Evolutionary conservation across 2,797 vertebrate genomes (phyloP).

Genomic region (Hafferia zeledoni): DNA sequence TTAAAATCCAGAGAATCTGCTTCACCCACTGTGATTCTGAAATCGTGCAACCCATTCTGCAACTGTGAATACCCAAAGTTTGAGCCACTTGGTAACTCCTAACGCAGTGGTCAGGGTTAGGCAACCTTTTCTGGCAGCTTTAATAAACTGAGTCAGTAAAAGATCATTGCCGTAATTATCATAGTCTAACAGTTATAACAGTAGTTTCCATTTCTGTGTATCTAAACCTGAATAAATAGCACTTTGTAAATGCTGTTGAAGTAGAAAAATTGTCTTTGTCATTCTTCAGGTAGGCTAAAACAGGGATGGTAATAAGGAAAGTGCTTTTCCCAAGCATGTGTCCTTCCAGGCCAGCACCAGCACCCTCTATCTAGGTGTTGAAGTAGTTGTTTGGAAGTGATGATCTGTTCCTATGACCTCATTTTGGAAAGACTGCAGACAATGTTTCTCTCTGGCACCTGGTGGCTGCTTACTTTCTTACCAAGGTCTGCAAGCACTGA

Average conservation of each 20-base stretch:
- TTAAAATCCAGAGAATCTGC: background rate
- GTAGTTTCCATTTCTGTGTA: background rate
- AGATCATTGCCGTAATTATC: background rate
- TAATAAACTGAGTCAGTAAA: background rate
- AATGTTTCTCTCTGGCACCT: background rate
- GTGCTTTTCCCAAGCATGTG: background rate
- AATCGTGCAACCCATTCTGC: background rate
- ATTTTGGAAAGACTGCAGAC: background rate
- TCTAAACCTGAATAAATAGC: background rate
- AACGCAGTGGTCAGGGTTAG: background rate
- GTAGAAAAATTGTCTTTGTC: background rate
- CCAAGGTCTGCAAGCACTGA: background rate
- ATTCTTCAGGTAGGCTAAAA: background rate
- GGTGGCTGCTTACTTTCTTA: background rate
- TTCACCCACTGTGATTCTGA: background rate
- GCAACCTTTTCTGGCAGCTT: background rate
- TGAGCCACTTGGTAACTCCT: background rate
- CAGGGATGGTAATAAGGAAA: background rate
- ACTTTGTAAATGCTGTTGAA: background rate
- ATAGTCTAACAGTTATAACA: background rate
- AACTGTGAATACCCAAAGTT: background rate
- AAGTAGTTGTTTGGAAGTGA: background rate
- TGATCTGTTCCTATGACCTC: background rate
- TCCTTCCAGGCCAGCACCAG: background rate
- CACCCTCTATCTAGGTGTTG: background rate